A percentile compares a stretch with the other conserved stretches of the same genome.
These are phyloP conservation scores for Thecophora atra DNA, from an alignment of 2,888 invertebrate genomes.

Conservation along the genomic window DNA sequence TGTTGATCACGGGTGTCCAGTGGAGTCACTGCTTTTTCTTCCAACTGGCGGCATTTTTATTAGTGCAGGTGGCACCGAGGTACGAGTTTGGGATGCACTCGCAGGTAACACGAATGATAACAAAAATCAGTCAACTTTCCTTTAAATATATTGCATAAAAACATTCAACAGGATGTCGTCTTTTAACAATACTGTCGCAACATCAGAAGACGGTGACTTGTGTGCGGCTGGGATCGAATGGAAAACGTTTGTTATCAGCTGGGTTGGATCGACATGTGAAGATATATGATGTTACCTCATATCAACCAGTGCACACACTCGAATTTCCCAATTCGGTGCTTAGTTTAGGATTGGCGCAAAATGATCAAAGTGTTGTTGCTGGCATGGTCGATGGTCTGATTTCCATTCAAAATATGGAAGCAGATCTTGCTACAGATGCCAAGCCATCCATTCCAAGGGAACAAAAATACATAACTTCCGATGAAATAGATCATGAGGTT, in stretches of 20 bases:
- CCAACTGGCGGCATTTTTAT: slow-evolving; percentile 91
- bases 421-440: slow-evolving; percentile 64
- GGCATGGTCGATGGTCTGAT: slow-evolving; percentile 94
- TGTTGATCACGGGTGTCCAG: slow-evolving; percentile 88
- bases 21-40: slow-evolving; percentile 87
- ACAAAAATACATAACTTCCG: slow-evolving; percentile 47
- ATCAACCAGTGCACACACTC: slow-evolving; percentile 86
- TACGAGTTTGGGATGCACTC: slow-evolving; percentile 93
- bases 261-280: slow-evolving; percentile 94
- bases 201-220: slow-evolving; percentile 97
- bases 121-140: too few relatives aligned
- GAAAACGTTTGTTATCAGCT: slow-evolving; percentile 85
- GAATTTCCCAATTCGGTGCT: slow-evolving; percentile 91
- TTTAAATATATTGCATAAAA: not conserved
- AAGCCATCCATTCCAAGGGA: slow-evolving; percentile 53
- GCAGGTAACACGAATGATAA: slow-evolving; percentile 69
- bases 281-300: slow-evolving; percentile 87
- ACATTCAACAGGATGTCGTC: slow-evolving; percentile 72
- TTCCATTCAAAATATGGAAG: slow-evolving; percentile 82
- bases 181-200: slow-evolving; percentile 84
- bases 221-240: slow-evolving; percentile 81
- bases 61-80: slow-evolving; percentile 90
- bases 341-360: slow-evolving; percentile 79
- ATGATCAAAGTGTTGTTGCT: slow-evolving; percentile 85
- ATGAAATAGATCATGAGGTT: slow-evolving; percentile 69